Percentiles rank a stretch among this genome's conserved stretches.
phyloP scores from a whole-genome alignment of 1,140 invertebrate species.

The Phortica variegata region DNA sequence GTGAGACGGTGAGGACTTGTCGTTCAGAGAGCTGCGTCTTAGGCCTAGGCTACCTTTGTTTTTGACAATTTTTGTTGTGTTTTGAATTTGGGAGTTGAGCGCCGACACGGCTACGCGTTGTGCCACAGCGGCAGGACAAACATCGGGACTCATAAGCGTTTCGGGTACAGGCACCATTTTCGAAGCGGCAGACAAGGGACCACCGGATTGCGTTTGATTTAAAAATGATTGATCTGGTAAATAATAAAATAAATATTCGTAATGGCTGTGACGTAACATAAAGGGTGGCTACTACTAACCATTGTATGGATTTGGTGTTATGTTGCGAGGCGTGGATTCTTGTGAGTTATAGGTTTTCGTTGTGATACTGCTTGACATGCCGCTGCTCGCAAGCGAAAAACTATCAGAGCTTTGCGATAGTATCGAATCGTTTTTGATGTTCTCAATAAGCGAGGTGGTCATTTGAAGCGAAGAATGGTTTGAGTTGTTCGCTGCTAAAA shows the following conservation, averaged over 20 bases:
- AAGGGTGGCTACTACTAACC: conserved; percentile 19
- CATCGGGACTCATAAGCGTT: conserved; percentile 81
- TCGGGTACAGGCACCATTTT: conserved; percentile 85
- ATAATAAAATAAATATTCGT: neutral
- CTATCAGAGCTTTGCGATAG: conserved; percentile 70
- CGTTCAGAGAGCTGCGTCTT: neutral
- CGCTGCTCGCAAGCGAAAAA: conserved; percentile 53
- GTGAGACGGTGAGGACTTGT: neutral
- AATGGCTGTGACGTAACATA: no score
- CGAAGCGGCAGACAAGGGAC: conserved; percentile 73
- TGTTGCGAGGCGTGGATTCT: conserved; percentile 50
- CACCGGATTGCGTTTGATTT: conserved; percentile 30
- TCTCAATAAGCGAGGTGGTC: conserved; percentile 55
- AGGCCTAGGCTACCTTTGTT: conserved; percentile 54
- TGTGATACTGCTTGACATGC: conserved; percentile 44
- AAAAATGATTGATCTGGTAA: conserved; percentile 32
- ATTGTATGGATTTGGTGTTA: conserved; percentile 54
- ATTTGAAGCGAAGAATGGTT: conserved; percentile 62
- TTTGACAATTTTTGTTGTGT: conserved; percentile 44
- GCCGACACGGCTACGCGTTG: conserved; percentile 43
- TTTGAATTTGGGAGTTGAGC: conserved; percentile 40
- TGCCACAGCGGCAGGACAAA: conserved; percentile 60
- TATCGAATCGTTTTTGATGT: conserved; percentile 58
- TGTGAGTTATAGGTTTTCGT: conserved; percentile 49
- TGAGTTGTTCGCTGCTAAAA: conserved; percentile 36